Evolutionary conservation across 2,797 vertebrate genomes (phyloP).

Genomic region (Hippoglossus hippoglossus): DNA sequence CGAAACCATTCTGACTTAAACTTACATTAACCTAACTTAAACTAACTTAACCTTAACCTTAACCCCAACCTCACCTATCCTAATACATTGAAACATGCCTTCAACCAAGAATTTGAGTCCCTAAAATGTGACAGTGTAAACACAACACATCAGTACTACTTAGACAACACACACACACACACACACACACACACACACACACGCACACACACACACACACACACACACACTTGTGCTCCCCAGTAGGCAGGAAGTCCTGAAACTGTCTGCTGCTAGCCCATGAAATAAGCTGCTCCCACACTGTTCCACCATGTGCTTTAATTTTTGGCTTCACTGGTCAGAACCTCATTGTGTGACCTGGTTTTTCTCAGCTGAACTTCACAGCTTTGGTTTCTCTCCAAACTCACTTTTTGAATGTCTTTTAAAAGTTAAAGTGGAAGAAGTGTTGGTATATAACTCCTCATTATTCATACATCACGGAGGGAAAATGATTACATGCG

Average conservation of each 20-base stretch:
- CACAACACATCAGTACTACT: too few relatives aligned
- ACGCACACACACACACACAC: conserved; percentile 8
- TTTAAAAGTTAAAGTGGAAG: conserved; percentile 9
- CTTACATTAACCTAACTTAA: too few relatives aligned
- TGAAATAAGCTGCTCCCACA: conserved; percentile 82
- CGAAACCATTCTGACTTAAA: too few relatives aligned
- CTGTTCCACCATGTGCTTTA: conserved; percentile 78
- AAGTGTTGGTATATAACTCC: neutral
- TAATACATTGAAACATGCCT: too few relatives aligned
- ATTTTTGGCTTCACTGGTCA: conserved; percentile 80
- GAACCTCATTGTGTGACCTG: conserved; percentile 71
- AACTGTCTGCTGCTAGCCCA: conserved; percentile 76
- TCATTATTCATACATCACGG: neutral
- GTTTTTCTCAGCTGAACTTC: conserved; percentile 54
- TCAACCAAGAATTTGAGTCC: too few relatives aligned
- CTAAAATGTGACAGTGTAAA: too few relatives aligned
- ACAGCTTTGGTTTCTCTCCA: conserved; percentile 34
- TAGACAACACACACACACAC: too few relatives aligned
- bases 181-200: conserved; percentile 9
- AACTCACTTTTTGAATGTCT: conserved; percentile 30
- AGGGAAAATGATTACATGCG: too few relatives aligned
- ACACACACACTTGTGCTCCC: conserved; percentile 25
- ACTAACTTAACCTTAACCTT: too few relatives aligned
- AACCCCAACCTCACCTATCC: too few relatives aligned
- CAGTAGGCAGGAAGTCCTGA: conserved; percentile 69